A percentile compares a stretch with the other conserved stretches of the same genome.
phyloP scores from a whole-genome alignment of 2,888 invertebrate species.

The Phania funesta region DNA sequence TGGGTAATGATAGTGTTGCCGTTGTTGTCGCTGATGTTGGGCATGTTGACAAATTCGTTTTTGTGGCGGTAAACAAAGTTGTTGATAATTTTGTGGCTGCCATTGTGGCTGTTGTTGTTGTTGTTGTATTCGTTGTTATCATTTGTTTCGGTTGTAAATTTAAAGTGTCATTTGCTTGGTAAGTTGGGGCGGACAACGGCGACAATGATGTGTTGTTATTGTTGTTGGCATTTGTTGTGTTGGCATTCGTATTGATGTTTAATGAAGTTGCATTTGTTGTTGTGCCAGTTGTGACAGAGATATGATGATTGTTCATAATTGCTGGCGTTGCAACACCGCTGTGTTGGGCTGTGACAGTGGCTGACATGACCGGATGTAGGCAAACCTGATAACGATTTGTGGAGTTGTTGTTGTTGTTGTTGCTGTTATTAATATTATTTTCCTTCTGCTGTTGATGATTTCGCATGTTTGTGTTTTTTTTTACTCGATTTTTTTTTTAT shows the following conservation, averaged over 20 bases:
- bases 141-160: slow-evolving; percentile 34
- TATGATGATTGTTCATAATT: slow-evolving; percentile 58
- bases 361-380: slow-evolving; percentile 66
- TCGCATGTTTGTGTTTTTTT: slow-evolving; percentile 57
- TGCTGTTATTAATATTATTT: slow-evolving; percentile 43
- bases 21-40: slow-evolving; percentile 14
- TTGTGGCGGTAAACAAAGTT: slow-evolving; percentile 40
- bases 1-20: background rate
- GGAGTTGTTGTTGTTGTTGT: slow-evolving; percentile 52
- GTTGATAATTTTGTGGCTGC: slow-evolving; percentile 59
- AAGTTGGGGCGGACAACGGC: slow-evolving; percentile 14
- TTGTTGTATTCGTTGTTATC: slow-evolving; percentile 45
- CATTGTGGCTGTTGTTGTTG: slow-evolving; percentile 57
- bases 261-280: slow-evolving; percentile 24
- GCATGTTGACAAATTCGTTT: background rate
- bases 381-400: slow-evolving; percentile 72
- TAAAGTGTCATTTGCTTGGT: slow-evolving; percentile 42
- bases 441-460: slow-evolving; percentile 62
- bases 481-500: slow-evolving; percentile 15
- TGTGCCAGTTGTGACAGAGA: slow-evolving; percentile 15
- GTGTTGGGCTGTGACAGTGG: slow-evolving; percentile 40
- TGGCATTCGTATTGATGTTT: slow-evolving; percentile 9
- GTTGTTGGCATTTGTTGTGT: background rate
- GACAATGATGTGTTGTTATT: slow-evolving; percentile 16
- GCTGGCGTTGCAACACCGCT: slow-evolving; percentile 52